Conservation (phyloP, 2,888 invertebrate species). For the Melinopterus prodromus region DNA sequence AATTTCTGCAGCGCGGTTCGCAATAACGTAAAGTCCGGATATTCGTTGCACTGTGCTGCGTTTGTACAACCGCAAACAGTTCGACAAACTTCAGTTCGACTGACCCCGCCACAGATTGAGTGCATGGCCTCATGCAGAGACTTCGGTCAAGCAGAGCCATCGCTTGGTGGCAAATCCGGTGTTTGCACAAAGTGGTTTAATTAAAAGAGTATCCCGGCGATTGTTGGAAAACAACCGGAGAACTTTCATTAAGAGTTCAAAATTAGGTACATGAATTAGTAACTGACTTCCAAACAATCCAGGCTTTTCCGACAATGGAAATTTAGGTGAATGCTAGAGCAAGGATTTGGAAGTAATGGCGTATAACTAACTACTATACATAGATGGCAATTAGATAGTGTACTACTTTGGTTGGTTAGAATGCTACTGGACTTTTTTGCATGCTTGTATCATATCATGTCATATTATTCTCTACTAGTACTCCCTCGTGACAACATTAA, state of each 20-base stretch:
- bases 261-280: not conserved
- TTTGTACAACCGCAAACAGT: not conserved
- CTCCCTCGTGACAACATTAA: too few species aligned
- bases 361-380: too few species aligned
- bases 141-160: not conserved
- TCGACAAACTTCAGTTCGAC: not conserved
- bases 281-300: not conserved
- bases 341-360: too few species aligned
- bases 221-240: not conserved
- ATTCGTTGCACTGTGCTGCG: not conserved
- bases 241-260: not conserved
- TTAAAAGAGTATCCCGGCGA: not conserved
- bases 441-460: too few species aligned
- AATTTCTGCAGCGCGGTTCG: not conserved
- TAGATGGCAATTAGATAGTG: too few species aligned
- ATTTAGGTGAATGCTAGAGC: too few species aligned
- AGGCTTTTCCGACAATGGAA: too few species aligned
- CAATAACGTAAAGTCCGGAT: not conserved
- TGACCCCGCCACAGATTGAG: not conserved
- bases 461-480: too few species aligned
- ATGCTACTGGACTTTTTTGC: too few species aligned
- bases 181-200: constrained; percentile 4
- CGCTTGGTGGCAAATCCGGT: not conserved
- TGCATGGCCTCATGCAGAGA: not conserved
- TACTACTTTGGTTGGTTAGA: too few species aligned